phyloP scores from a whole-genome alignment of 2,113 vertebrate genomes.

The Megaceryle torquata region DNA sequence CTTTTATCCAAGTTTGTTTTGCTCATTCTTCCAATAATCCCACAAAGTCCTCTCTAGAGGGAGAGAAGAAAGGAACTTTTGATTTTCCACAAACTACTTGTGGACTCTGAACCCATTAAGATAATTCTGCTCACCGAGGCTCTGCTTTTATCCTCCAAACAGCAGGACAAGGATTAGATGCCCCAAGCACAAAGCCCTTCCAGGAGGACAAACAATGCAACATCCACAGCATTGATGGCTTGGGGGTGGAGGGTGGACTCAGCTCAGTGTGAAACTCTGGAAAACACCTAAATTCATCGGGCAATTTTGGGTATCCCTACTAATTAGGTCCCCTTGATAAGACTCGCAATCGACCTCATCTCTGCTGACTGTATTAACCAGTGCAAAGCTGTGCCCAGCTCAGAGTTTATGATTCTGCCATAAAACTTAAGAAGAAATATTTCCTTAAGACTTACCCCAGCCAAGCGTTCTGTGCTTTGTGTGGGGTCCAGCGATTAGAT shows the following conservation, averaged over 20 bases:
- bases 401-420: neutral
- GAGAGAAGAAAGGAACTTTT: neutral
- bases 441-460: neutral
- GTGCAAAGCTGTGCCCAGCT: neutral
- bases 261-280: neutral
- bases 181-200: neutral
- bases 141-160: neutral
- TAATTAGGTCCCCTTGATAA: neutral
- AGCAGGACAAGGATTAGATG: neutral
- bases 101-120: neutral
- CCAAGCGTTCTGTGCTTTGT: neutral
- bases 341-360: neutral
- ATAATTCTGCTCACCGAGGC: neutral
- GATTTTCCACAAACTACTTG: neutral
- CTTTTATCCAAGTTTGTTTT: neutral
- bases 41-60: neutral
- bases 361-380: neutral
- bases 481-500: rapidly evolving
- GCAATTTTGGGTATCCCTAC: neutral
- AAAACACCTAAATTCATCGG: neutral
- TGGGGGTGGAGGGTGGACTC: neutral
- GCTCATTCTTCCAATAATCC: neutral
- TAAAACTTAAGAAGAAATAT: neutral
- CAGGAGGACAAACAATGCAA: neutral
- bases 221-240: rapidly evolving